These are phyloP conservation scores for Arnoldichthys spilopterus DNA, from an alignment of 2,797 vertebrate genomes.

Conservation along the genomic window DNA sequence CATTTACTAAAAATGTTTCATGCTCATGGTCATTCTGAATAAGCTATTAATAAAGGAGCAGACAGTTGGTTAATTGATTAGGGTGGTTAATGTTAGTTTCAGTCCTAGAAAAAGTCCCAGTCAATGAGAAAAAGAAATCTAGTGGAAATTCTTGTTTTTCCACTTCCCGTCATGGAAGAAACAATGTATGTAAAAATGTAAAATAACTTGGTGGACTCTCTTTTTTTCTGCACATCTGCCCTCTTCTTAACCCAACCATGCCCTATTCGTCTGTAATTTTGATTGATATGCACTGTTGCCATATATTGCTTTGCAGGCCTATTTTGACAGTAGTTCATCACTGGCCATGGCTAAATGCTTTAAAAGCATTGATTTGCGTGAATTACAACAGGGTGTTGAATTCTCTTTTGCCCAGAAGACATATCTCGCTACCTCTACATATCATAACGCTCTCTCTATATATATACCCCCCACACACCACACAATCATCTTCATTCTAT, in stretches of 20 bases:
- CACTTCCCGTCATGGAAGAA: conserved; percentile 21
- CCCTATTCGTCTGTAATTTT: conserved; percentile 74
- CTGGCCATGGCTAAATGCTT: conserved; percentile 91
- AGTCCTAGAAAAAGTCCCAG: no score
- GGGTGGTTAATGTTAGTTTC: no score
- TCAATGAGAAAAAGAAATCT: no score
- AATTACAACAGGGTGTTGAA: conserved; percentile 87
- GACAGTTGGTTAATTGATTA: no score
- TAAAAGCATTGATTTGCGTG: conserved; percentile 95
- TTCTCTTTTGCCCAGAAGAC: conserved; percentile 79
- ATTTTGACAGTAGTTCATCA: conserved; percentile 96
- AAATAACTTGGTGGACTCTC: conserved; percentile 52
- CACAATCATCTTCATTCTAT: conserved; percentile 84
- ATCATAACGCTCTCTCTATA: conserved; percentile 74
- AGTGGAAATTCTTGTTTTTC: no score
- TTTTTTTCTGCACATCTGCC: conserved; percentile 19
- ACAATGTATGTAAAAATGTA: conserved; percentile 67
- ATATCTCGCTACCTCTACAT: conserved; percentile 84
- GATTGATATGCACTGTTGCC: conserved; percentile 84
- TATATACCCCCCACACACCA: conserved; percentile 46
- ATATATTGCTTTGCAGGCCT: conserved; percentile 89
- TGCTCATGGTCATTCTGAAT: neutral
- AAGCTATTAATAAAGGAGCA: no score
- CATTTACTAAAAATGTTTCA: neutral
- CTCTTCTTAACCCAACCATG: neutral